A percentile compares a stretch with the other conserved stretches of the same genome.
phyloP scores from a whole-genome alignment of 2,888 invertebrate species.

The Morinoia aosen region DNA sequence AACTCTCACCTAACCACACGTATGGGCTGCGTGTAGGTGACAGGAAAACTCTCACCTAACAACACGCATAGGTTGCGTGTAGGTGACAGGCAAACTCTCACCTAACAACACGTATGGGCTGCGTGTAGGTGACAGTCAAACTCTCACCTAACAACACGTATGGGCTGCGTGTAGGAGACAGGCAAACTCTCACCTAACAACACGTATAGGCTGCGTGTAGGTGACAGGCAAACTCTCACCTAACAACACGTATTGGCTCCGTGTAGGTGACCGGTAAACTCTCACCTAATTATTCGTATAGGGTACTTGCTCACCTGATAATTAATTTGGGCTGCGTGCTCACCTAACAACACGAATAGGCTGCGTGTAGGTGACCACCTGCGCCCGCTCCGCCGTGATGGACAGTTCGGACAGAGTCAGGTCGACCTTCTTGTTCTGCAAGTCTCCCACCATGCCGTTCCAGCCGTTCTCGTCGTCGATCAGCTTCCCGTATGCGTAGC shows the following conservation, averaged over 20 bases:
- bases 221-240: slow-evolving; percentile 35
- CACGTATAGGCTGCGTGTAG: too few relatives aligned
- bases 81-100: slow-evolving; percentile 61
- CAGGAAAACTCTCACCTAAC: slow-evolving; percentile 66
- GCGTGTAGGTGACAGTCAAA: slow-evolving; percentile 65
- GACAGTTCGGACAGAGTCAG: slow-evolving; percentile 66
- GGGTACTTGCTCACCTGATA: slow-evolving; percentile 62
- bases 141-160: slow-evolving; percentile 64
- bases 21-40: too few relatives aligned
- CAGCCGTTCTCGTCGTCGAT: slow-evolving; percentile 55
- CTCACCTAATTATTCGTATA: slow-evolving; percentile 61
- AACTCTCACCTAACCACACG: too few relatives aligned
- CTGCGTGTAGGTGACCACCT: slow-evolving; percentile 62
- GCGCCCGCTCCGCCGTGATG: slow-evolving; percentile 60
- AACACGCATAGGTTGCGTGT: slow-evolving; percentile 60
- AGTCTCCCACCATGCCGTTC: slow-evolving; percentile 65
- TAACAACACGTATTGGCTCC: slow-evolving; percentile 60
- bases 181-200: too few relatives aligned
- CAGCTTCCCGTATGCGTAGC: slow-evolving; percentile 63
- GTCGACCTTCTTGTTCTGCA: slow-evolving; percentile 60
- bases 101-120: slow-evolving; percentile 59
- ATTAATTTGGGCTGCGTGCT: slow-evolving; percentile 59
- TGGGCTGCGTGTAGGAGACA: background rate
- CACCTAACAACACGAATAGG: slow-evolving; percentile 63
- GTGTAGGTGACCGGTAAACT: slow-evolving; percentile 60